Evolutionary conservation across 2,888 invertebrate genomes (phyloP).

Genomic region (Epistrophella euchroma): DNA sequence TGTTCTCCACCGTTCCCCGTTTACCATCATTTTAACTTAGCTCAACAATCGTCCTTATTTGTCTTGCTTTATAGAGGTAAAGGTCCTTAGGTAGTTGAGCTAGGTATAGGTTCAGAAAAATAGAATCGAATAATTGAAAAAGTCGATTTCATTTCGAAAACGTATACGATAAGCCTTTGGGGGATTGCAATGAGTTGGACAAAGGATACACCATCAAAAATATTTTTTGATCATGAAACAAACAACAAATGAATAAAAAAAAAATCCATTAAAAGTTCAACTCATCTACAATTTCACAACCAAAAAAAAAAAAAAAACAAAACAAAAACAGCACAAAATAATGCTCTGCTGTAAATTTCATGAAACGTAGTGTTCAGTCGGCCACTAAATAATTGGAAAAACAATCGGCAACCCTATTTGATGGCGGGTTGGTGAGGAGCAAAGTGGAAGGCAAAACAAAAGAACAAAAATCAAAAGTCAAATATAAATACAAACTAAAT

Average conservation of each 20-base stretch:
- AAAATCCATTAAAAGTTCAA: constrained; percentile 75
- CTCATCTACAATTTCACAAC: constrained; percentile 53
- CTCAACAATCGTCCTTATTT: constrained; percentile 9
- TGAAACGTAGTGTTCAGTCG: constrained; percentile 68
- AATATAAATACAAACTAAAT: constrained; percentile 70
- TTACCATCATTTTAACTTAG: constrained; percentile 26
- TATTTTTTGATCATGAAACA: constrained; percentile 35
- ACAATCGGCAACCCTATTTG: constrained; percentile 54
- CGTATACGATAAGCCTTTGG: constrained; percentile 41
- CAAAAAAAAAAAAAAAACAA: constrained; percentile 24
- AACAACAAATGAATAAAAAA: constrained; percentile 25
- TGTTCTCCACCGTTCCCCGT: constrained; percentile 52
- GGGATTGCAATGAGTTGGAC: constrained; percentile 59
- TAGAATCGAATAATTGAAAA: constrained; percentile 73
- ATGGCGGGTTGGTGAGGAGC: not conserved
- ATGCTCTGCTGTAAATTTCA: constrained; percentile 62
- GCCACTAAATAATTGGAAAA: constrained; percentile 74
- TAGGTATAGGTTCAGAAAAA: constrained; percentile 13
- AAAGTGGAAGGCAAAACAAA: not conserved
- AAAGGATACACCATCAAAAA: constrained; percentile 61
- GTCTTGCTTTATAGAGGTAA: not conserved
- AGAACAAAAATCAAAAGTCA: constrained; percentile 29
- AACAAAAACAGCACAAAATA: too few species aligned
- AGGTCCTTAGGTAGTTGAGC: not conserved
- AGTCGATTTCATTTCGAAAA: constrained; percentile 62